Evolutionary conservation across 2,797 vertebrate genomes (phyloP).

Genomic region (Myotis findleyi): DNA sequence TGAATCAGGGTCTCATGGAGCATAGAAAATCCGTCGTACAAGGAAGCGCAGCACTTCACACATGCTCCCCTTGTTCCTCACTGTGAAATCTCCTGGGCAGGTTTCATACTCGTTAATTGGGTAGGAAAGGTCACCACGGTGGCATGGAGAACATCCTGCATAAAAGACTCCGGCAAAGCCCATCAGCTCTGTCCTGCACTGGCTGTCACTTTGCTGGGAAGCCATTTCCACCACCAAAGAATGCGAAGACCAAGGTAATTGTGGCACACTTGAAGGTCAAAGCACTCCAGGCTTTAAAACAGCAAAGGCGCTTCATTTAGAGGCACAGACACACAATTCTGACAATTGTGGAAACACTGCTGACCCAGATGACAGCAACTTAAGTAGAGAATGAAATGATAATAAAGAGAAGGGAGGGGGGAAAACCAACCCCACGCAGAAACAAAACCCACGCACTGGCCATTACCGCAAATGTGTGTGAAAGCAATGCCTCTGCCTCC

Average conservation of each 20-base stretch:
- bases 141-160: slow-evolving; percentile 66
- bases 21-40: slow-evolving; percentile 30
- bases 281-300: slow-evolving; percentile 76
- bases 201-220: slow-evolving; percentile 85
- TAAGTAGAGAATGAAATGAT: slow-evolving; percentile 42
- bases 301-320: slow-evolving; percentile 78
- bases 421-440: neutral
- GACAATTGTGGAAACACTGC: slow-evolving; percentile 52
- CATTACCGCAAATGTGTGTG: neutral
- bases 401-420: neutral
- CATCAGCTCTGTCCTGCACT: slow-evolving; percentile 23
- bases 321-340: slow-evolving; percentile 9
- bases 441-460: neutral
- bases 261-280: slow-evolving; percentile 87
- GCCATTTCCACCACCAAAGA: slow-evolving; percentile 82
- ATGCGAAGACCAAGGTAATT: slow-evolving; percentile 84
- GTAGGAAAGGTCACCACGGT: slow-evolving; percentile 81
- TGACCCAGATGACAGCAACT: slow-evolving; percentile 38
- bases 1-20: slow-evolving; percentile 54
- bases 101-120: slow-evolving; percentile 81
- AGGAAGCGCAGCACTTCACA: slow-evolving; percentile 70
- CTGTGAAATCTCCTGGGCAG: slow-evolving; percentile 68
- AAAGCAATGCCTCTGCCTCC: neutral
- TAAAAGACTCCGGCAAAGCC: slow-evolving; percentile 21
- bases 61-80: slow-evolving; percentile 45